phyloP scores from a whole-genome alignment of 2,797 vertebrate species.

The Aldrovandia affinis region DNA sequence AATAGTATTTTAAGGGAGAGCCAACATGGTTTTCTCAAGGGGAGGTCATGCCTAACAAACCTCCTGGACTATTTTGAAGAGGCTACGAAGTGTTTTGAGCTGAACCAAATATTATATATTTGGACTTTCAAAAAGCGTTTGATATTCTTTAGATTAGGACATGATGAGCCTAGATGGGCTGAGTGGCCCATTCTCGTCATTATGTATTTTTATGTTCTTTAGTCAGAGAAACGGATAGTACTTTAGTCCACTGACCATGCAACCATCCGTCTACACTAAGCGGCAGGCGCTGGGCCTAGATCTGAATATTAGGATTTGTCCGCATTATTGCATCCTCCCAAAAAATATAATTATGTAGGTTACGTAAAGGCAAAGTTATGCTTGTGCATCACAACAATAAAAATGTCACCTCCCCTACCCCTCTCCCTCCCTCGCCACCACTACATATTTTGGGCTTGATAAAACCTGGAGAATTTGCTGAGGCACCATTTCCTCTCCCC shows the following conservation, averaged over 20 bases:
- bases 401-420: not conserved
- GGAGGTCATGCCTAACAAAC: no score
- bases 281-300: not conserved
- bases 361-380: not conserved
- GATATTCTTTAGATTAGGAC: no score
- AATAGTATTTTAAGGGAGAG: no score
- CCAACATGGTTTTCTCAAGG: no score
- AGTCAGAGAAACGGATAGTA: no score
- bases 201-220: no score
- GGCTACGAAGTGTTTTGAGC: no score
- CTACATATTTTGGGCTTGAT: not conserved
- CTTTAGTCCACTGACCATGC: not conserved
- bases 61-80: no score
- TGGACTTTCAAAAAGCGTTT: no score
- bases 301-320: not conserved
- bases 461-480: not conserved
- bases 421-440: not conserved
- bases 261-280: not conserved
- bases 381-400: not conserved
- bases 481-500: not conserved
- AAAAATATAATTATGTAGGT: not conserved
- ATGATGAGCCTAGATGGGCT: no score
- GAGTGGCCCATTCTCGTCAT: no score
- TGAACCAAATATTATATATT: no score
- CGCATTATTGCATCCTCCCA: not conserved